phyloP scores from a whole-genome alignment of 2,888 invertebrate species.

The Aporophyla lueneburgensis region DNA sequence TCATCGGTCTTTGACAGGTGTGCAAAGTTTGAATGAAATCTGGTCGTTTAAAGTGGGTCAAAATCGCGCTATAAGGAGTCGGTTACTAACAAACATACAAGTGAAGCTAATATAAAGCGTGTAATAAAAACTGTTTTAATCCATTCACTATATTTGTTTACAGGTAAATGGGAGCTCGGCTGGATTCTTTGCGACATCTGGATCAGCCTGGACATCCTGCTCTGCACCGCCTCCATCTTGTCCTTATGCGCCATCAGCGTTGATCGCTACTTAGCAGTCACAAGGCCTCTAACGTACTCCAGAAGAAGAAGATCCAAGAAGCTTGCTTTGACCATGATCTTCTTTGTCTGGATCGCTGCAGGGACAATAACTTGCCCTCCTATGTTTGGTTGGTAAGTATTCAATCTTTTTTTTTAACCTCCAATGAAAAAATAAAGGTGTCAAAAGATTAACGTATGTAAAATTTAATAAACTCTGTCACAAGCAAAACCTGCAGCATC shows the following conservation, averaged over 20 bases:
- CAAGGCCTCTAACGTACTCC: constrained; percentile 97
- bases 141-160: constrained; percentile 12
- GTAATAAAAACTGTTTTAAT: neutral
- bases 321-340: constrained; percentile 96
- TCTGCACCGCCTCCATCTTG: constrained; percentile 98
- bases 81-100: too few relatives aligned
- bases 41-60: too few relatives aligned
- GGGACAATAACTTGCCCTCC: constrained; percentile 98
- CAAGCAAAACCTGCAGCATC: too few relatives aligned
- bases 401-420: neutral
- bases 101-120: too few relatives aligned
- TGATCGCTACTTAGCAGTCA: constrained; percentile 97
- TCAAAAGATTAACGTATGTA: too few relatives aligned
- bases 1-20: too few relatives aligned
- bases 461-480: too few relatives aligned
- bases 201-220: constrained; percentile 97
- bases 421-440: too few relatives aligned
- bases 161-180: constrained; percentile 97
- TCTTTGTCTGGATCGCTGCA: constrained; percentile 97
- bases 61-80: too few relatives aligned
- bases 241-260: constrained; percentile 98
- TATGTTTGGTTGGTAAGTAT: constrained; percentile 96
- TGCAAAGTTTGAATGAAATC: too few relatives aligned
- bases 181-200: constrained; percentile 97
- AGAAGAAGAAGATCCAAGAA: constrained; percentile 96